Conservation (phyloP, 37 sponge, comb jelly and placozoan genomes). For the Halisarca cf. caerulea region DNA sequence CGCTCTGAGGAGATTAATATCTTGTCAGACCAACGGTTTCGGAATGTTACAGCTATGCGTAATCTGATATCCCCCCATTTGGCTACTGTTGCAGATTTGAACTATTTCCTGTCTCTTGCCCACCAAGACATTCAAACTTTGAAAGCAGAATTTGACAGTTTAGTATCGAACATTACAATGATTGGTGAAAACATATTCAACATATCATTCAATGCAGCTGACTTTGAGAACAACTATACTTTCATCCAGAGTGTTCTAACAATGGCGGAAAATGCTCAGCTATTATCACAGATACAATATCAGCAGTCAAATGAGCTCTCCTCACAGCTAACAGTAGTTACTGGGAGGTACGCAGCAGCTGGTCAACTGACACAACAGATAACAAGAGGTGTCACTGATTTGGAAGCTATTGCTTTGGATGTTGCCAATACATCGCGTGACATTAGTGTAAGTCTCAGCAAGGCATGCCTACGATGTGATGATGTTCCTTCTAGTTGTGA, state of each 20-base stretch:
- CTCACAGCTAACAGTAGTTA: neutral
- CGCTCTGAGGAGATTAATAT: too few species aligned
- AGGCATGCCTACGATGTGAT: too few species aligned
- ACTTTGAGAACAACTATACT: neutral
- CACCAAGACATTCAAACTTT: neutral
- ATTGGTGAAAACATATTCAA: neutral
- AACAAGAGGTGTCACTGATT: neutral
- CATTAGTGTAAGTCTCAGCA: neutral
- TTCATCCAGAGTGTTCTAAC: neutral
- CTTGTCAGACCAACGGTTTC: too few species aligned
- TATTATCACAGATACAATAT: neutral
- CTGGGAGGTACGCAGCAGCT: neutral
- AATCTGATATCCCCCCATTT: too few species aligned
- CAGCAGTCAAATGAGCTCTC: neutral
- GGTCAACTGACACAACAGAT: neutral
- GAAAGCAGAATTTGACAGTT: neutral
- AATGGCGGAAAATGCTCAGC: neutral
- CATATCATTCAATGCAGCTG: neutral
- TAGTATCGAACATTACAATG: slow-evolving; percentile 8
- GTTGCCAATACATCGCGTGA: neutral
- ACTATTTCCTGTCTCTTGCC: neutral
- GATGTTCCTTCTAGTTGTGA: too few species aligned
- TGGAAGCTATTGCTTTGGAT: neutral
- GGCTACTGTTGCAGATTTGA: neutral
- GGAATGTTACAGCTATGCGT: too few species aligned